A percentile compares a stretch with the other conserved stretches of the same genome.
Conservation (phyloP, 1,140 invertebrate species). For the Thalassaphorura encarpata region DNA sequence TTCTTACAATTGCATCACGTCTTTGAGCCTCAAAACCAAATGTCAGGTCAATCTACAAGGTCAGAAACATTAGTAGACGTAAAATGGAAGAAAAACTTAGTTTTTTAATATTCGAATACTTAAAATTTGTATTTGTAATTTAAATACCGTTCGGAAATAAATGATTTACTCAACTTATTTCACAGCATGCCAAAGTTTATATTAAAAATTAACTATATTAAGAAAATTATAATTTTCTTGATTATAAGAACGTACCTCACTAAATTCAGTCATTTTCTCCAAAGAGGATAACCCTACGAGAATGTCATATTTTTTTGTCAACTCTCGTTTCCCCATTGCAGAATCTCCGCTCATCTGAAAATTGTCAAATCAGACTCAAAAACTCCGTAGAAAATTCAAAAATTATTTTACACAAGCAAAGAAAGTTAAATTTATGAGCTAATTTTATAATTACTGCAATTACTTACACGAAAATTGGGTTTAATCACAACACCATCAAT, state of each 20-base stretch:
- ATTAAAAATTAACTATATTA: not conserved
- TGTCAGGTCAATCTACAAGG: conserved; percentile 59
- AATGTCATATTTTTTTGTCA: conserved; percentile 40
- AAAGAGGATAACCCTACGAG: conserved; percentile 46
- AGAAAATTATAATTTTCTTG: not conserved
- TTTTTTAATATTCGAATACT: not conserved
- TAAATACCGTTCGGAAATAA: not conserved
- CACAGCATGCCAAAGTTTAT: not conserved
- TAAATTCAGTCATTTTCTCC: conserved; percentile 46
- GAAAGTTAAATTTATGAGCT: not conserved
- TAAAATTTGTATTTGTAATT: not conserved
- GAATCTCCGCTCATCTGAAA: conserved; percentile 1
- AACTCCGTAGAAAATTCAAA: not conserved
- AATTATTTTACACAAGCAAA: not conserved
- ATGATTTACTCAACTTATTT: not conserved
- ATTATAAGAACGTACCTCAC: not conserved
- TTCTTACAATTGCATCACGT: conserved; percentile 81
- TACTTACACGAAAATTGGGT: conserved; percentile 36
- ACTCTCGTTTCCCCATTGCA: conserved; percentile 29
- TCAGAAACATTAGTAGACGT: not conserved
- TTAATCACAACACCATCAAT: conserved; percentile 78
- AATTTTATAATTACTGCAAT: not conserved
- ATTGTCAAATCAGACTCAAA: not conserved
- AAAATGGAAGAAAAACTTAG: not conserved
- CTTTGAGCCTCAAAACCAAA: conserved; percentile 84